Percentiles rank a stretch among this genome's conserved stretches.
These are phyloP conservation scores for Illadopsis cleaveri DNA, from an alignment of 2,113 vertebrate species.

Conservation along the genomic window DNA sequence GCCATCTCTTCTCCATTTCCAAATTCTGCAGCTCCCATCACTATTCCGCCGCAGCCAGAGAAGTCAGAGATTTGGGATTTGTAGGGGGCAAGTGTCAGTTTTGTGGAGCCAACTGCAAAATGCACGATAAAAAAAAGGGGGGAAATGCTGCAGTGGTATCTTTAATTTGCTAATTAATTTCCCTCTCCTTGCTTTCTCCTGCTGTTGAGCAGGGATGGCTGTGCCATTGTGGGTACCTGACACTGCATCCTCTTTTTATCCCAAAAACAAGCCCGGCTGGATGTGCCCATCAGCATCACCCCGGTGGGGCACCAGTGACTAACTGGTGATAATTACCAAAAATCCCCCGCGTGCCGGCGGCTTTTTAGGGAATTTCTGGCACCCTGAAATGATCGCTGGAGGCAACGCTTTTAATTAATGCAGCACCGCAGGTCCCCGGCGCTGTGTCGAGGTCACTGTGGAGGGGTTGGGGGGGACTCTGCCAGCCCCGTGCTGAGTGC, in stretches of 20 bases:
- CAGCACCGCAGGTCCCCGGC: accelerated
- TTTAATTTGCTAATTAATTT: neutral
- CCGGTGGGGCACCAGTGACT: neutral
- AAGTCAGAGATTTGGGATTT: neutral
- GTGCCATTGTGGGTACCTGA: neutral
- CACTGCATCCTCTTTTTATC: neutral
- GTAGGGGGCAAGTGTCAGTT: accelerated
- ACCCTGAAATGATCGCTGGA: accelerated
- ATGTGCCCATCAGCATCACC: neutral
- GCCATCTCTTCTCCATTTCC: neutral
- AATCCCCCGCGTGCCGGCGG: accelerated
- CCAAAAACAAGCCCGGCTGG: neutral
- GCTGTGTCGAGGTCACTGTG: accelerated
- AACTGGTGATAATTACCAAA: neutral
- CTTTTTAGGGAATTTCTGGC: neutral
- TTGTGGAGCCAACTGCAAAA: accelerated
- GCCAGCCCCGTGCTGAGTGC: neutral
- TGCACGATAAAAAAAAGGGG: neutral
- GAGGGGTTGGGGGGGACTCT: neutral
- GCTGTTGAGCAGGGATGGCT: accelerated
- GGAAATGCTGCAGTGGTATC: accelerated
- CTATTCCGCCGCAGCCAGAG: accelerated
- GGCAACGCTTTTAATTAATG: accelerated
- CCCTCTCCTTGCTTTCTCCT: neutral
- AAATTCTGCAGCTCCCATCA: neutral